Evolutionary conservation across 1,140 invertebrate species (phyloP), one percentile per base, ranked within the genome.

Genomic region (Papilio xuthus): DNA sequence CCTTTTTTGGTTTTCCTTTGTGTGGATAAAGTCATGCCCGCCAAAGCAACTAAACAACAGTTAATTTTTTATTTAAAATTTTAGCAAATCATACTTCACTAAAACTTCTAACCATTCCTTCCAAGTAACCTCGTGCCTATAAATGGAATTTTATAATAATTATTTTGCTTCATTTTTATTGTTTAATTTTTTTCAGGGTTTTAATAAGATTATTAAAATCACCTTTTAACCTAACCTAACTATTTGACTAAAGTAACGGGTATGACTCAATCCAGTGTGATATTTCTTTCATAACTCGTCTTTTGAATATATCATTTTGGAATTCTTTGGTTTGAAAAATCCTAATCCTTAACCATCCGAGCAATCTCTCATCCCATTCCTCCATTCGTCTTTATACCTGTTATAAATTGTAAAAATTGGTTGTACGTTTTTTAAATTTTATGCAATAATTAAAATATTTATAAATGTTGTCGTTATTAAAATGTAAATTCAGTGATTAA

Each of bases 371-470:
- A 8, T 60, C 23, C 56, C 23, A 26, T 60, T 15, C 3, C 23
- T 26, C 23, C 12, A 26, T 60, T 60, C 56, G 4, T 60, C 3
- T 60, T 60, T 60, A 60, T 4, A 26, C 56, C 56, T 60, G 56
- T 60, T 26, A 60, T 23, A 26, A 26, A 60, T 60, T 60, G 56
- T 60, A 60, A 60, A n/a, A 60, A 60, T 60, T 60, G 56, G 56
- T 60, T 60, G 56, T 60, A 60, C 56, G 56, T 12, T 28, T 60
- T 60, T 26, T 60, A 60, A 67, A 67, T 67, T 67, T 73, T 73
- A 26, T 50, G 42, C 41, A 47, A 73, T 73, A 73, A 73, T 73
- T 67, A 67, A 28, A 67, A 32, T 28, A 67, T 28, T 73, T 44
- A 73, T 73, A 73, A 44, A 41, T 18, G 41, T 26, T 73, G n/a